Percentiles rank a stretch among this genome's conserved stretches.
Evolutionary conservation across 2,888 invertebrate genomes (phyloP).

Genomic region (Lamellibrachia satsuma): DNA sequence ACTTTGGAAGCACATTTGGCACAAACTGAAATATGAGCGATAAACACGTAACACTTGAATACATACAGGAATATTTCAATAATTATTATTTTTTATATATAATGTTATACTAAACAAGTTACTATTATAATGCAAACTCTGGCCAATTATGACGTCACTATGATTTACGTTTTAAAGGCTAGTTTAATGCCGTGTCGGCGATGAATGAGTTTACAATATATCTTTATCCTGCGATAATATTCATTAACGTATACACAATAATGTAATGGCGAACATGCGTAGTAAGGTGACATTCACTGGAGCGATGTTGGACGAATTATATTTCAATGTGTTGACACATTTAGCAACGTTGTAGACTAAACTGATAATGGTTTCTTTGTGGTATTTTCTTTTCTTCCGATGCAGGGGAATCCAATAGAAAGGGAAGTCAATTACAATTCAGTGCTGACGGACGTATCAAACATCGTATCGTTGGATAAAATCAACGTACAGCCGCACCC

Average conservation of each 20-base stretch:
- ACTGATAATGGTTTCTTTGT: background rate
- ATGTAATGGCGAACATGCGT: background rate
- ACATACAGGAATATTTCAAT: too few relatives aligned
- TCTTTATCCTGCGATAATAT: too few relatives aligned
- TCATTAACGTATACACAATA: too few relatives aligned
- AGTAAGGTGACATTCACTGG: background rate
- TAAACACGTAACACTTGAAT: too few relatives aligned
- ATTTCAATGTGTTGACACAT: conserved; percentile 33
- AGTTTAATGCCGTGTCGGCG: too few relatives aligned
- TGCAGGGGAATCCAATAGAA: conserved; percentile 56
- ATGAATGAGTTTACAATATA: too few relatives aligned
- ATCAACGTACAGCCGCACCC: conserved; percentile 48
- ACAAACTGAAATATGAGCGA: background rate
- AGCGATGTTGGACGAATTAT: background rate
- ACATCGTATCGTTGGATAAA: conserved; percentile 55
- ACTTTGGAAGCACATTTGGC: background rate
- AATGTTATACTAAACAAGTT: too few relatives aligned
- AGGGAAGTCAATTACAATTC: conserved; percentile 49
- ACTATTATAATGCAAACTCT: too few relatives aligned
- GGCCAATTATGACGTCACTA: too few relatives aligned
- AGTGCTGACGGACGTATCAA: conserved; percentile 49
- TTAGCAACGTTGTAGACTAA: background rate
- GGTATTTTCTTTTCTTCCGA: background rate
- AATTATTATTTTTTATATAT: too few relatives aligned
- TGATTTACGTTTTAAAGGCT: too few relatives aligned